A percentile compares a stretch with the other conserved stretches of the same genome.
Evolutionary conservation across 2,888 invertebrate species (phyloP).

Genomic region (Carpatolechia fugitivella): DNA sequence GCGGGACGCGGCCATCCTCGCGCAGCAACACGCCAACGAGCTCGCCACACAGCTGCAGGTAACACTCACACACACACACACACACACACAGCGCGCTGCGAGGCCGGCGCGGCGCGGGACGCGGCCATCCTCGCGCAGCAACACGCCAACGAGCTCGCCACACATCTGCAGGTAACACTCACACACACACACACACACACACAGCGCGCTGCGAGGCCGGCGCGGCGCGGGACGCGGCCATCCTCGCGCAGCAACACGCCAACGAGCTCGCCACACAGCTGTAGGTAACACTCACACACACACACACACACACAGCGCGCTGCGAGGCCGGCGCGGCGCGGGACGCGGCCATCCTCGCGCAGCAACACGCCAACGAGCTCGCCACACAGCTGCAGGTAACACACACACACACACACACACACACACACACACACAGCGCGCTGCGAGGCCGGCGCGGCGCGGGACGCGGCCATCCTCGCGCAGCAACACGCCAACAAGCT

Average conservation of each 20-base stretch:
- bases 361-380: conserved; percentile 33
- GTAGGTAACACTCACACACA: conserved; percentile 23
- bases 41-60: conserved; percentile 60
- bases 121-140: conserved; percentile 54
- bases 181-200: conserved; percentile 30
- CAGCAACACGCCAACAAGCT: conserved; percentile 57
- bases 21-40: conserved; percentile 58
- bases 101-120: conserved; percentile 41
- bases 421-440: conserved; percentile 32
- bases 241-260: conserved; percentile 57
- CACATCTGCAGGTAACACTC: conserved; percentile 56
- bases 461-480: conserved; percentile 46
- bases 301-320: conserved; percentile 31
- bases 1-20: conserved; percentile 45
- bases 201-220: conserved; percentile 14
- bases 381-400: background rate
- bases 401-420: conserved; percentile 15
- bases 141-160: conserved; percentile 56
- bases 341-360: conserved; percentile 52
- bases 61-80: conserved; percentile 25
- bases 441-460: conserved; percentile 45
- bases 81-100: conserved; percentile 43
- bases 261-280: conserved; percentile 60
- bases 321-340: conserved; percentile 33
- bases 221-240: conserved; percentile 43